Base-by-base conservation (phyloP, 2,888 invertebrate species). In the Drosophila prostipennis region DNA sequence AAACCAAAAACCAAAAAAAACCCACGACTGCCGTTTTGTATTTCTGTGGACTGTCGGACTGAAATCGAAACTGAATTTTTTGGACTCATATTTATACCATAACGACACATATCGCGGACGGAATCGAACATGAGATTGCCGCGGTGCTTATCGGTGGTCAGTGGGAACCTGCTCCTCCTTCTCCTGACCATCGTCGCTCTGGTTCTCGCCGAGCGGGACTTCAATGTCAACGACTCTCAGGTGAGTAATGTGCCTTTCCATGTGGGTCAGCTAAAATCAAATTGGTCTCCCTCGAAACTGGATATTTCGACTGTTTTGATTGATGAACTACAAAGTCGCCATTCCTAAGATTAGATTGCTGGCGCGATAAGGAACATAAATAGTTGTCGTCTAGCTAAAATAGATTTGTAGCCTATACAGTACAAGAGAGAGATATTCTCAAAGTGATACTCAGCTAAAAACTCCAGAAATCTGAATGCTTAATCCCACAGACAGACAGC, bases 151-250 rank as follows among this genome's bases (percentile, higher is more conserved):
- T 80, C 79, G 74, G 65, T 45, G 74, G 68, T 45, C 54, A 54
- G 69, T 59, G 70, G 59, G 51, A 72, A 70, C 76, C 78, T 72
- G 7, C 5, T 11, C 34, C 60, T 67, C 23, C 54, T 64, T 40
- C 56, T 56, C 54, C 54, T 55, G 65, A 71, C 69, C 26, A 32
- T 69, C 55, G 26, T 54, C 70, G 42, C 43, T 16, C 65, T 77
- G 59, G 75, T 78, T 56, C 76, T 64, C 57, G 90, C 87, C 59
- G 91, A 91, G 78, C 88, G 87, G 75, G 91, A 91, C 77, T 91
- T 91, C 79, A 91, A 91, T 86, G 91, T 89, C 78, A 91, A 91
- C 65, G 91, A 91, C 69, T 89, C 90, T 64, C 91, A 91, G 90
- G 92, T 91, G 79, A 89, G 87, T 72, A 45, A 42, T 14, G 34